A percentile compares a stretch with the other conserved stretches of the same genome.
Conservation (phyloP, 2,888 invertebrate species). For the Brenthis hecate region DNA sequence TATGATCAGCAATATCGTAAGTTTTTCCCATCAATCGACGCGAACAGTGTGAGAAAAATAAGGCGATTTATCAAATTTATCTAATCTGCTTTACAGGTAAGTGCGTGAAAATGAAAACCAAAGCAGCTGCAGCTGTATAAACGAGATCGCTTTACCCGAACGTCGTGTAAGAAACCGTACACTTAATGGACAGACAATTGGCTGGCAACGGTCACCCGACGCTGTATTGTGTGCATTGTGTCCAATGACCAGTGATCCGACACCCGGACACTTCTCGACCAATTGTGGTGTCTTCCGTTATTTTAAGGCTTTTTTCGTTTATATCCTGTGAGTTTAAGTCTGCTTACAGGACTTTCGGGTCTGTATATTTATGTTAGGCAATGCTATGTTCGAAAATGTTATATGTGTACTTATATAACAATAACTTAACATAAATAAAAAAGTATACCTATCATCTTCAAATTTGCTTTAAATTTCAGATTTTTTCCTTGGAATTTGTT, state of each 20-base stretch:
- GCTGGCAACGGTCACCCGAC: constrained; percentile 38
- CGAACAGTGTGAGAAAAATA: no score
- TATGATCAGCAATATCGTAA: no score
- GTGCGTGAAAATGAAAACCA: no score
- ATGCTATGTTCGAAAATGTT: no score
- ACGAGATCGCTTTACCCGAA: not conserved
- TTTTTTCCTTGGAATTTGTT: no score
- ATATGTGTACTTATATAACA: no score
- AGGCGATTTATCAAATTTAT: no score
- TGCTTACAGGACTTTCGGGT: not conserved
- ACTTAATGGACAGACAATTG: constrained; percentile 37
- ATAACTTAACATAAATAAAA: no score
- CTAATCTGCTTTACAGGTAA: no score
- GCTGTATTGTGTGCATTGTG: constrained; percentile 32
- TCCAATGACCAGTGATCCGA: constrained; percentile 32
- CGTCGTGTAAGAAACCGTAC: constrained; percentile 7
- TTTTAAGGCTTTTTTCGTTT: constrained; percentile 15
- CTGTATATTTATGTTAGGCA: not conserved
- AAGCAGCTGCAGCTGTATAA: not conserved
- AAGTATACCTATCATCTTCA: no score
- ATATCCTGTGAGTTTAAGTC: not conserved
- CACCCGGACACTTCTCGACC: constrained; percentile 9
- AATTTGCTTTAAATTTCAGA: no score
- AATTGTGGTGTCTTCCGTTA: constrained; percentile 21
- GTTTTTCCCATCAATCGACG: no score